Evolutionary conservation across 1,140 invertebrate genomes (phyloP), one percentile per base, ranked within the genome.

Genomic region (Bombus confusus): DNA sequence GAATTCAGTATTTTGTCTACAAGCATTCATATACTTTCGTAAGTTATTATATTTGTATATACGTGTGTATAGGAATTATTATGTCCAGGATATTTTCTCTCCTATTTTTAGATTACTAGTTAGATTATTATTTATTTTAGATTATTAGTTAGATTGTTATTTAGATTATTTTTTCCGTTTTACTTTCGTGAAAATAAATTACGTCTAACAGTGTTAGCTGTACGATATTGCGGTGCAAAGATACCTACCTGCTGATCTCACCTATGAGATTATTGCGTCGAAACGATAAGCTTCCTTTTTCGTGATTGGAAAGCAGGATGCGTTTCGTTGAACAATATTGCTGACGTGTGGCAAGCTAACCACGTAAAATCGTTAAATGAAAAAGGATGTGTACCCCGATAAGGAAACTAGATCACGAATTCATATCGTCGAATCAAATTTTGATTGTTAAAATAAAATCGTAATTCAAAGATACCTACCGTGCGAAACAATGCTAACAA

Each of bases 231-330:
- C 25, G 0, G 10, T 10, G 4, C 62, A 72, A 28, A 68, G 69
- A n/a, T 41, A 87, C 86, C n/a, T 84, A 87, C 86, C 86, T 87
- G 75, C 13, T 34, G 62, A 52, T 81, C 75, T 39, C 52, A 43
- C 39, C 83, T 74, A 15, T 41, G 57, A 79, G 82, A 79, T 87
- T 74, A 59, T 57, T 5, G 37, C 34, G 39, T 79, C 52, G 68
- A 39, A 4, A 13, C n/a, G 85, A 77, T 84, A 64, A 83, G 41
- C n/a, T 73, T 62, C 68, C 37, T 76, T 86, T 37, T 59, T 71
- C 82, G 79, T 76, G 80, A 71, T 83, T 66, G 81, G 80, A 83
- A 76, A 66, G 25, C 64, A 47, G 47, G 43, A 62, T 47, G 12
- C 15, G 31, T 76, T 76, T 66, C 31, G 80, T 39, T 25, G 47